phyloP scores from a whole-genome alignment of 2,797 vertebrate species.

The Aphelocoma californica region DNA sequence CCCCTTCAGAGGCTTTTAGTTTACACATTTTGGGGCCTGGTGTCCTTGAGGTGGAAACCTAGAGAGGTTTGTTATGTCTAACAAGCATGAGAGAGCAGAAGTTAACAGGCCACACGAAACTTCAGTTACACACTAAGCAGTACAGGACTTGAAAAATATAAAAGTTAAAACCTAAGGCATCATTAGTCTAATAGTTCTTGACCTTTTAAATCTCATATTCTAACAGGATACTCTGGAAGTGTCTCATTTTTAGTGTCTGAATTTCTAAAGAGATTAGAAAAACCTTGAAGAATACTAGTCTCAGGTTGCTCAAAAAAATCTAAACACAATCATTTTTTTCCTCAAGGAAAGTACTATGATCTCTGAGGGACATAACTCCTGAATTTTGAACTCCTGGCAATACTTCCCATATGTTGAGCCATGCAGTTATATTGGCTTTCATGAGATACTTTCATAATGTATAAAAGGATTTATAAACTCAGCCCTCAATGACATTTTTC shows the following conservation, averaged over 20 bases:
- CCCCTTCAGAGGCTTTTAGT: too few species aligned
- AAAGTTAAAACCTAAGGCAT: too few species aligned
- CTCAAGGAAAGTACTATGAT: not conserved
- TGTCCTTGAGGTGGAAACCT: too few species aligned
- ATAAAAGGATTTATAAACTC: not conserved
- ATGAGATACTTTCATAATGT: not conserved
- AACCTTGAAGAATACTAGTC: not conserved
- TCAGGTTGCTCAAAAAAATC: not conserved
- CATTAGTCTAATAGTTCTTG: not conserved
- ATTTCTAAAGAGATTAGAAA: not conserved
- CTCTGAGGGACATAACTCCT: not conserved
- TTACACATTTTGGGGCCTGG: too few species aligned
- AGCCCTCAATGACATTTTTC: accelerated
- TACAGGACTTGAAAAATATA: too few species aligned
- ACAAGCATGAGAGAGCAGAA: too few species aligned
- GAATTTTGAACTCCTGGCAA: not conserved
- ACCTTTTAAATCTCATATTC: not conserved
- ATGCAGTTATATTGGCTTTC: not conserved
- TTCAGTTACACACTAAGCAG: too few species aligned
- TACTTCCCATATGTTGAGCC: not conserved
- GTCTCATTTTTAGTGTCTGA: not conserved
- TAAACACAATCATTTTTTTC: not conserved
- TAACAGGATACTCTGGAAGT: not conserved
- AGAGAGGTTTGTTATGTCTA: too few species aligned
- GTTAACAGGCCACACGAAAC: too few species aligned